A percentile compares a stretch with the other conserved stretches of the same genome.
Conservation (phyloP, 2,113 vertebrate genomes). For the Malurus alboscapulatus region DNA sequence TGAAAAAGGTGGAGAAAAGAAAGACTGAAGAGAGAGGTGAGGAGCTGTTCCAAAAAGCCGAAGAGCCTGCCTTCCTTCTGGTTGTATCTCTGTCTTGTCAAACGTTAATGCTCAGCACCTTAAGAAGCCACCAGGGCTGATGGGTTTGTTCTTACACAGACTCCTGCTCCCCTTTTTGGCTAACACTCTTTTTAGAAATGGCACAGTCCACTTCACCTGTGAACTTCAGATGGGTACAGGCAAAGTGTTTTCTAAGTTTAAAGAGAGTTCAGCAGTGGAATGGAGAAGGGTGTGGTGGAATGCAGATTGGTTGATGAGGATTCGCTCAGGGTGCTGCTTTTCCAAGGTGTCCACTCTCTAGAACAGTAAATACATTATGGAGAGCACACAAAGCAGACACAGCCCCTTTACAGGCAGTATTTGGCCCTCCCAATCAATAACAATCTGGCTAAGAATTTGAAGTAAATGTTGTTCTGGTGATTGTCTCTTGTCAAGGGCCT, state of each 20-base stretch:
- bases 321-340: not conserved
- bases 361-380: not conserved
- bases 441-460: not conserved
- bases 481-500: not conserved
- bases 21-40: not conserved
- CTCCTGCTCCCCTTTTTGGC: not conserved
- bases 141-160: not conserved
- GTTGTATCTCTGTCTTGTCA: not conserved
- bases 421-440: not conserved
- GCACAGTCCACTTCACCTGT: not conserved
- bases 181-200: not conserved
- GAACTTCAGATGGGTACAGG: not conserved
- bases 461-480: slow-evolving; percentile 3
- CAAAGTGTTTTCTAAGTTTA: not conserved
- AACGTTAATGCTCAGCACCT: not conserved
- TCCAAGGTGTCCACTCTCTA: fast-evolving
- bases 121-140: not conserved
- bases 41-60: not conserved
- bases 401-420: not conserved
- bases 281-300: not conserved
- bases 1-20: not conserved
- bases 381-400: not conserved
- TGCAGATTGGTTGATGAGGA: not conserved
- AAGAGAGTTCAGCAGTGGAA: not conserved
- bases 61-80: not conserved